phyloP scores from a whole-genome alignment of 2,797 vertebrate species.

The Neopelma chrysocephalum region DNA sequence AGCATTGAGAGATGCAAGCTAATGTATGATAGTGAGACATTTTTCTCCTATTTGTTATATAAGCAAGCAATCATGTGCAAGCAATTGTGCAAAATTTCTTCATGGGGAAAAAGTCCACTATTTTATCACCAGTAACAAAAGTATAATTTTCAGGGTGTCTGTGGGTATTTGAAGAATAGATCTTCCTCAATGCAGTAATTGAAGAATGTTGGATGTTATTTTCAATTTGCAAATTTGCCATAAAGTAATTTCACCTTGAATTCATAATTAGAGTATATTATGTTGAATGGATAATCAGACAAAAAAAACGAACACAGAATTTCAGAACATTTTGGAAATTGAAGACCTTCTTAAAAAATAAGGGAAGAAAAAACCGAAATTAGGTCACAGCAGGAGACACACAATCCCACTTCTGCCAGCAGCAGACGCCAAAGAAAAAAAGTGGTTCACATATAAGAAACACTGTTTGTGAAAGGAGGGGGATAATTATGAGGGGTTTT shows the following conservation, averaged over 20 bases:
- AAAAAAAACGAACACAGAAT: background rate
- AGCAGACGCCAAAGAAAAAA: background rate
- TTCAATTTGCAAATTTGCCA: background rate
- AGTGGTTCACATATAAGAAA: background rate
- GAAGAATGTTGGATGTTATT: background rate
- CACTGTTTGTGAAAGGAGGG: background rate
- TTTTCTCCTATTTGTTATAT: background rate
- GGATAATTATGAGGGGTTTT: fast-evolving
- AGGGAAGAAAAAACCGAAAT: fast-evolving
- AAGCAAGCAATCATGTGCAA: background rate
- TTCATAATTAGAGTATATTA: background rate
- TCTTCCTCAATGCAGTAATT: background rate
- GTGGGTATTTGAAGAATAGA: background rate
- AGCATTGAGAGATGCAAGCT: background rate
- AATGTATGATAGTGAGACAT: background rate
- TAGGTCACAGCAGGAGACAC: background rate
- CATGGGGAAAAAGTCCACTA: background rate
- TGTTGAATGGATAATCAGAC: background rate
- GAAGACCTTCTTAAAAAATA: background rate
- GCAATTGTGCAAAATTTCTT: background rate
- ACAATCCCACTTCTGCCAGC: background rate
- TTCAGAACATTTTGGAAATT: background rate
- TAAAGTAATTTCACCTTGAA: background rate
- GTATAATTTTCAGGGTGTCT: background rate
- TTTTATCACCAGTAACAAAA: background rate